Conservation (phyloP, 2,113 vertebrate species). For the Paradisaea rubra region DNA sequence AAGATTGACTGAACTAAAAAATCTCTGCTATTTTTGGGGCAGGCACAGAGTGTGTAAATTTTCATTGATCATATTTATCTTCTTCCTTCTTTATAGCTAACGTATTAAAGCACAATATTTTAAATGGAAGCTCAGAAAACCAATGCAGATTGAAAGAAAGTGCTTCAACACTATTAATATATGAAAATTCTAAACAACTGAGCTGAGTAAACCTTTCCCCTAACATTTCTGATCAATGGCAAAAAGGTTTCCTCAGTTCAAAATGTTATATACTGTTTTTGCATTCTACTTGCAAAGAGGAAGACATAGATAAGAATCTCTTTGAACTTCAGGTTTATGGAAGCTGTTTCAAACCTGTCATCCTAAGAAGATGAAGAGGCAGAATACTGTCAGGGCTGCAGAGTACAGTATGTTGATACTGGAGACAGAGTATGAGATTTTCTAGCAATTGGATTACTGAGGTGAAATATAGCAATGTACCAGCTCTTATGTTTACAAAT, state of each 20-base stretch:
- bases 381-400: neutral
- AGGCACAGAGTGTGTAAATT: neutral
- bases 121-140: neutral
- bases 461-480: neutral
- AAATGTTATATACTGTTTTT: neutral
- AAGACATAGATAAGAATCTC: neutral
- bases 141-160: neutral
- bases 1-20: neutral
- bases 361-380: neutral
- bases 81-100: neutral
- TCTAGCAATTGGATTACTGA: neutral
- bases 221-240: neutral
- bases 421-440: neutral
- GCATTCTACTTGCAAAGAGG: neutral
- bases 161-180: neutral
- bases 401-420: neutral
- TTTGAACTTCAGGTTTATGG: neutral
- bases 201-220: neutral
- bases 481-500: neutral
- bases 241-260: neutral
- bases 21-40: neutral
- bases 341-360: neutral
- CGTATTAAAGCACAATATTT: neutral
- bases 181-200: neutral
- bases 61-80: neutral